Base-by-base conservation (phyloP, 2,888 invertebrate genomes). In the Synergus itoensis region DNA sequence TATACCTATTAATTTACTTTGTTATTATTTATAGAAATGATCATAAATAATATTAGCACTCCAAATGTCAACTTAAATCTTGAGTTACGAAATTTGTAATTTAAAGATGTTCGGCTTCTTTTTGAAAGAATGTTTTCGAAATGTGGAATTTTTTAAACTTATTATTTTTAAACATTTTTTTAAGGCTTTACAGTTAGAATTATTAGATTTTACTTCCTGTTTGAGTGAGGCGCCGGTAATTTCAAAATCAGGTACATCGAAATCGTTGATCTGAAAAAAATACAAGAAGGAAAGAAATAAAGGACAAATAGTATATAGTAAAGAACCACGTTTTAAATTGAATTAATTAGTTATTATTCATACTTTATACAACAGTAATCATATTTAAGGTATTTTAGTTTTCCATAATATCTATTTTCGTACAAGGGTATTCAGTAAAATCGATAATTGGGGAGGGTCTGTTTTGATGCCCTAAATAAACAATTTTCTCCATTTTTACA, bases 311-410 rank as follows among this genome's bases (percentile, higher is more conserved):
- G 4, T 21, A 21, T 21, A 21, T 5, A 76, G 18, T 12, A 65
- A 53, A 77, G 57, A 45, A 81, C 76, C 64, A 80, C 84, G 41
- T 79, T 60, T 88, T 90, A 89, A 91, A 91, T 91, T 90, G 90
- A 91, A 91, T 91, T 91, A 91, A 90, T 91, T 90, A 91, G 89
- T 91, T 91, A 91, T 91, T 91, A 91, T 91, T 91, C 89, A 90
- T 91, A 91, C 90, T 91, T 91, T 91, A 91, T 91, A 91, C 91
- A 91, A 91, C 91, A 91, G 89, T 91, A 89, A 91, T 91, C 89
- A 90, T 91, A 91, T 88, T 91, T 91, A 91, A 91, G 91, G 89
- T 91, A 91, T 91, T 91, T 91, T 91, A 90, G 88, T 90, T 87
- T 87, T 88, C 86, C 86, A 86, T 90, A 89, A 84, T 89, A 89